Percentiles rank a stretch among this genome's conserved stretches.
phyloP scores from a whole-genome alignment of 2,888 invertebrate species.

The Callosobruchus maculatus region DNA sequence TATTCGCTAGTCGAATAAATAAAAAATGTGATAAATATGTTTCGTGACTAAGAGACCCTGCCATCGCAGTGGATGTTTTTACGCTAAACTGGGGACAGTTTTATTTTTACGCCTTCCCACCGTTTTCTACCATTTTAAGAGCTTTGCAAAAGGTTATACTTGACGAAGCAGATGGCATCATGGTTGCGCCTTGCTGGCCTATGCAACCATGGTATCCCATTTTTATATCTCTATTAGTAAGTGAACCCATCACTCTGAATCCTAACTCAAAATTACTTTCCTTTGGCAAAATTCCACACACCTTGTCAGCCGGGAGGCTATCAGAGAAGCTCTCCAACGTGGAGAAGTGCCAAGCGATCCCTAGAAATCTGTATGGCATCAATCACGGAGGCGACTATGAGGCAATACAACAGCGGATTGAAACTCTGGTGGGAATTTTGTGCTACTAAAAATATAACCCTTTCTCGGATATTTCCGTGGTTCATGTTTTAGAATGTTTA shows the following conservation, averaged over 20 bases:
- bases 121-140: slow-evolving; percentile 8
- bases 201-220: slow-evolving; percentile 15
- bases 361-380: too few relatives aligned
- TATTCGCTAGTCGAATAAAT: slow-evolving; percentile 3
- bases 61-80: slow-evolving; percentile 13
- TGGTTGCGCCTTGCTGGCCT: slow-evolving; percentile 11
- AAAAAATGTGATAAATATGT: too few relatives aligned
- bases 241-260: slow-evolving; percentile 4
- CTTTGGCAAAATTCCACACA: neutral
- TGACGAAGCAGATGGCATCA: slow-evolving; percentile 11
- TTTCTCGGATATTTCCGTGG: too few relatives aligned
- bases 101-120: slow-evolving; percentile 16
- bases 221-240: slow-evolving; percentile 5
- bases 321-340: neutral
- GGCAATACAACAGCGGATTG: too few relatives aligned
- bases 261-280: neutral
- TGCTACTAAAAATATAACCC: too few relatives aligned
- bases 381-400: too few relatives aligned
- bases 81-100: slow-evolving; percentile 9
- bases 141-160: slow-evolving; percentile 6
- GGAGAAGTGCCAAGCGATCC: too few relatives aligned
- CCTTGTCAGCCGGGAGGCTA: neutral
- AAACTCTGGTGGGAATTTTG: too few relatives aligned
- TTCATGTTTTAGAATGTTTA: too few relatives aligned
- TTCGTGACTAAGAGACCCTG: slow-evolving; percentile 14